Conservation (phyloP, 53 echinoderm and acorn worm species). For the Mesocentrotus franciscanus region DNA sequence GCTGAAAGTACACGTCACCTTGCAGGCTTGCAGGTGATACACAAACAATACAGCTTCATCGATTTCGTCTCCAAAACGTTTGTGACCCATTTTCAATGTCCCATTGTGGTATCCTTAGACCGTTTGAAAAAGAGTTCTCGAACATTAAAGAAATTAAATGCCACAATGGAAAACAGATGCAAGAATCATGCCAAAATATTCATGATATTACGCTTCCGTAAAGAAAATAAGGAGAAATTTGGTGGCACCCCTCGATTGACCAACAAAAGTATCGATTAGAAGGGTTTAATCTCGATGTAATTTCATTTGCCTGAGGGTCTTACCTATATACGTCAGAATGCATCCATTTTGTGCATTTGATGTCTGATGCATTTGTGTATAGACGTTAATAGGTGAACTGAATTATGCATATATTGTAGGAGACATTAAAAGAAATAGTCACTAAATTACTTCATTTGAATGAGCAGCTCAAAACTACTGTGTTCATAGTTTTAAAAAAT, state of each 20-base stretch:
- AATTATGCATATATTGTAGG: neutral
- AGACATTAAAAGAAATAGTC: neutral
- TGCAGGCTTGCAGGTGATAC: slow-evolving; percentile 1
- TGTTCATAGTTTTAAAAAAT: too few relatives aligned
- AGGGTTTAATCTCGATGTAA: neutral
- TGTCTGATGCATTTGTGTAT: neutral
- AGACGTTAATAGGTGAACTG: neutral
- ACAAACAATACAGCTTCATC: neutral
- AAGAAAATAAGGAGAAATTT: too few relatives aligned
- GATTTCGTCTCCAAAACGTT: neutral
- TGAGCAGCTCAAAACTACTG: too few relatives aligned
- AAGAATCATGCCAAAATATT: neutral
- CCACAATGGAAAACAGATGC: slow-evolving; percentile 29
- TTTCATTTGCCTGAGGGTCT: neutral
- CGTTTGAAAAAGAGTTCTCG: neutral
- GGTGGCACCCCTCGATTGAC: too few relatives aligned
- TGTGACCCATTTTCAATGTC: neutral
- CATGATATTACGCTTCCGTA: too few relatives aligned
- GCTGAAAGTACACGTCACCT: neutral
- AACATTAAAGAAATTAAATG: neutral
- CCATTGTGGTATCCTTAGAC: neutral
- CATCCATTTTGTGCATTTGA: neutral
- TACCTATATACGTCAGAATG: neutral
- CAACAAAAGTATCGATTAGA: neutral
- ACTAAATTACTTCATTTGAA: too few relatives aligned